Base-by-base conservation (phyloP, 2,113 vertebrate species). In the Plotosus lineatus region DNA sequence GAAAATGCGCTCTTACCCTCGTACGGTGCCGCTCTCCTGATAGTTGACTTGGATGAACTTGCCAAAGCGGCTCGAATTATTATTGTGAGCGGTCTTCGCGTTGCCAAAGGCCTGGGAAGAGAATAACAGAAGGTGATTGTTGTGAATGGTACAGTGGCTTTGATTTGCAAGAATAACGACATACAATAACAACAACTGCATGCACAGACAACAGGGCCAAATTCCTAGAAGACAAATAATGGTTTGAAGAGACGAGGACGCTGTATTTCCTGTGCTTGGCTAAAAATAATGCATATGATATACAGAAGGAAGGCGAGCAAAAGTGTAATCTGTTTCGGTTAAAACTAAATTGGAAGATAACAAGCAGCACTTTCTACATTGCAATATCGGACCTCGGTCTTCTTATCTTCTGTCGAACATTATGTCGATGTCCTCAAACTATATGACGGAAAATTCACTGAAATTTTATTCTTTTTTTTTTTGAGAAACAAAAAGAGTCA, bases 1-100 rank as follows among this genome's bases (percentile, higher is more conserved):
- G 50, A 73, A 36, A 31, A 31, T 26, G 21, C 1, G 10, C 36
- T 8, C 95, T 98, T 88, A 99, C 98, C 98, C 98, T 86, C 97
- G 90, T 66, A 99, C 98, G 0, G 96, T 98, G 91, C 98, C 98
- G 0, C 96, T 98, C 93, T 99, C 97, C 91, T 98, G 97, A 87
- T 99, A 99, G 88, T 99, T 99, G 87, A 99, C 97, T 90, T 98
- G 97, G 87, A 99, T 99, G 90, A 99, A 99, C 82, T 99, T 99
- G 80, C 98, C 98, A 75, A 99, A 99, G 82, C 98, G 97, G 88
- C 98, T 99, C 0, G 98, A 99, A 91, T 99, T 99, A 92, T 99
- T 99, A 87, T 99, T 99, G 85, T 99, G 98, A 21, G 97, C 97
- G 0, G 98, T 99, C 90, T 99, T 99, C 2, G 98, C 98, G 60